Base-by-base conservation (phyloP, 2,888 invertebrate genomes). In the Leptura quadrifasciata region DNA sequence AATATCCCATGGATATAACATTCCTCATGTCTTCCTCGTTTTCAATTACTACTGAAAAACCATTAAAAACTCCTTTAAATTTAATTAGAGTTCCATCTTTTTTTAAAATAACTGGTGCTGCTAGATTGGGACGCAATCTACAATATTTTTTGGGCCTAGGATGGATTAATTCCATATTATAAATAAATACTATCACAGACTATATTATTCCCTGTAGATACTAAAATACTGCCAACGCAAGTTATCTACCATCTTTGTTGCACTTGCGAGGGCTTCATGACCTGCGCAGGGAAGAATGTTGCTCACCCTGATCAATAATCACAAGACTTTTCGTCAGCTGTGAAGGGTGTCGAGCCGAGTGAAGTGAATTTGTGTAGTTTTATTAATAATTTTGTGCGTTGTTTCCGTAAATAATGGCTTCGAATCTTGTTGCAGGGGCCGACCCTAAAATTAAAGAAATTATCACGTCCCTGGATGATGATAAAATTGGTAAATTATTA, bases 381-480 rank as follows among this genome's bases (percentile, higher is more conserved):
- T 67, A 52, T 52, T 58, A 27, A 52, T 67, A 67, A 60, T 39
- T 58, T 39, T 12, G 20, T 57, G 57, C 21, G 21, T 57, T 20
- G 57, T 57, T 27, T 60, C 8, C 1, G 10, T 0, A n/a, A 75
- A 76, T 70, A 76, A 79, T 79, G 79, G 76, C 79, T 47, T 76
- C 79, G 27, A 69, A 77, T 58, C 65, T 79, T 27, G 77, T 74
- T 58, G 76, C 76, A 17, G 77, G 77, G 75, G 72, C 77, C 8
- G 88, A 89, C 80, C 87, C 91, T 77, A 91, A 92, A 87, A 93
- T 94, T 82, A 94, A 94, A 86, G 94, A 94, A 85, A 93, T 95
- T 77, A 94, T 95, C 81, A 94, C 94, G 73, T 91, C 93, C 83
- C 89, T 96, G 87, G 95, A 95, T 84, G 96, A 96, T 86, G 96